A percentile compares a stretch with the other conserved stretches of the same genome.
Conservation (phyloP, 2,113 vertebrate species). For the Eudyptes chrysolophus region DNA sequence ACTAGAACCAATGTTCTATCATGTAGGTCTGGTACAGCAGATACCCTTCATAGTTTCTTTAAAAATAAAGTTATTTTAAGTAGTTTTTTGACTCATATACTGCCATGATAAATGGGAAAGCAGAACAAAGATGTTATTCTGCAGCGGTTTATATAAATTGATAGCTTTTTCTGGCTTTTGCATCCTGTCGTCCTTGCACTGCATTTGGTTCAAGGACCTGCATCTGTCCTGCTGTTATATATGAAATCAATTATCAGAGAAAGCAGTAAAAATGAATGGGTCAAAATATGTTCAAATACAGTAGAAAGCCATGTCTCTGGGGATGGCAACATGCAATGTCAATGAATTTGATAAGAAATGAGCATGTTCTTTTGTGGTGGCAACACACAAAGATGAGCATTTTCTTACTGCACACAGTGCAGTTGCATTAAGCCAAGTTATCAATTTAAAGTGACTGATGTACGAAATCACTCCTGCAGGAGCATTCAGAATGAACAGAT, state of each 20-base stretch:
- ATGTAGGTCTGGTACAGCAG: fast-evolving
- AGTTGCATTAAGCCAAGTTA: neutral
- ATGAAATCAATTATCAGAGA: neutral
- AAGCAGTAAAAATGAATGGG: neutral
- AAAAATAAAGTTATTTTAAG: neutral
- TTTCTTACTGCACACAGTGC: neutral
- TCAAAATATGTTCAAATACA: neutral
- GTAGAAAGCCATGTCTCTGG: neutral
- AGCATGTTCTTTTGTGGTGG: neutral
- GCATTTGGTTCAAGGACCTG: neutral
- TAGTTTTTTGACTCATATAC: neutral
- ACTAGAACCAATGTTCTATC: neutral
- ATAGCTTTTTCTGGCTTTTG: neutral
- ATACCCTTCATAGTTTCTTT: neutral
- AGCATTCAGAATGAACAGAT: neutral
- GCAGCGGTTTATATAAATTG: neutral
- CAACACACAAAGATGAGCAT: neutral
- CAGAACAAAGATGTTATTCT: neutral
- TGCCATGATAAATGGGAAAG: neutral
- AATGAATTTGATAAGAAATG: neutral
- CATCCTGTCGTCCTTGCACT: neutral
- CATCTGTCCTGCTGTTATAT: neutral
- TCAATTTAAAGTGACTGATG: neutral
- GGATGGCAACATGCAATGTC: neutral
- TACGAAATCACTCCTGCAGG: neutral